A percentile compares a stretch with the other conserved stretches of the same genome.
Conservation (phyloP, 2,888 invertebrate genomes). For the Pyrgus malvae region DNA sequence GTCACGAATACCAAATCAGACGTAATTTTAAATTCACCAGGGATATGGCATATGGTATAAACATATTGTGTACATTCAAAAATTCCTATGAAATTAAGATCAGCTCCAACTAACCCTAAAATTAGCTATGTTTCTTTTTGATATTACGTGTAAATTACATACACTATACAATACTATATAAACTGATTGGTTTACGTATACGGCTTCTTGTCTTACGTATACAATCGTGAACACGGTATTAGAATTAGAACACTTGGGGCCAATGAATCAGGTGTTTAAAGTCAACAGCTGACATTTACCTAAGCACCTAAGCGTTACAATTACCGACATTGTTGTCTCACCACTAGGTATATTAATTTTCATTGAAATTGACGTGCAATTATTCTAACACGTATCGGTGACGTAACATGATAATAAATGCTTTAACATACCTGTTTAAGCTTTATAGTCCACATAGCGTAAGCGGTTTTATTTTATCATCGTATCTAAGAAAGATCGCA, state of each 20-base stretch:
- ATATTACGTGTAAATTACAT: too few relatives aligned
- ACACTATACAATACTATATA: too few relatives aligned
- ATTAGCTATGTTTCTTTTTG: too few relatives aligned
- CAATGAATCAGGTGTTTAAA: slow-evolving; percentile 15
- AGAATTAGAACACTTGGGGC: neutral
- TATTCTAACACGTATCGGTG: slow-evolving; percentile 22
- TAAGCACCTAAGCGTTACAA: slow-evolving; percentile 7
- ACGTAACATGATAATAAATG: slow-evolving; percentile 24
- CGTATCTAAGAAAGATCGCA: too few relatives aligned
- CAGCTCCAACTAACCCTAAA: too few relatives aligned
- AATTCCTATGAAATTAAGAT: too few relatives aligned
- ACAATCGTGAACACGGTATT: neutral
- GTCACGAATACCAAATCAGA: too few relatives aligned
- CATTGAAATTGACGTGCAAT: slow-evolving; percentile 23
- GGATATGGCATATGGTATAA: too few relatives aligned
- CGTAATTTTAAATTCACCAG: too few relatives aligned
- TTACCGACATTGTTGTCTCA: slow-evolving; percentile 16
- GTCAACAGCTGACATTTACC: slow-evolving; percentile 21
- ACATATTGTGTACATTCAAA: too few relatives aligned
- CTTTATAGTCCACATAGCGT: neutral
- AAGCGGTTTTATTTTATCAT: neutral
- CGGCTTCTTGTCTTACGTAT: neutral
- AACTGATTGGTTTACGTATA: neutral
- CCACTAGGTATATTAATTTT: slow-evolving; percentile 22
- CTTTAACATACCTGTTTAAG: slow-evolving; percentile 14